Evolutionary conservation across 2,113 vertebrate species (phyloP).

Genomic region (Gasterosteus aculeatus): DNA sequence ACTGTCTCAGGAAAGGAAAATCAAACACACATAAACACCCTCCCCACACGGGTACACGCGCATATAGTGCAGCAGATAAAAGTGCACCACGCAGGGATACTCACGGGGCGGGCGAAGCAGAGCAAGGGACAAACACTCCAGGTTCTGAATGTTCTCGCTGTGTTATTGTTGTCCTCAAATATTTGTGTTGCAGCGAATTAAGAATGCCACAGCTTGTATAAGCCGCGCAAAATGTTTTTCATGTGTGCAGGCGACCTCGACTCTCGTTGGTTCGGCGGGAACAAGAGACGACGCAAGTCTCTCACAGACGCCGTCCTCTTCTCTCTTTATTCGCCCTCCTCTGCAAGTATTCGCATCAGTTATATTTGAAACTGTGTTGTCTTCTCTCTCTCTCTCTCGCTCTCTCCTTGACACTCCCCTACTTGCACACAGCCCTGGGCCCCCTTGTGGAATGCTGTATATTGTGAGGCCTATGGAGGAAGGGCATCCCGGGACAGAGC

Average conservation of each 20-base stretch:
- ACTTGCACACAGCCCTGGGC: constrained; percentile 63
- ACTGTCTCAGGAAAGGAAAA: constrained; percentile 60
- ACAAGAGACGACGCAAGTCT: constrained; percentile 17
- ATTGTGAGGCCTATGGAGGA: constrained; percentile 76
- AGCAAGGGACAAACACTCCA: background rate
- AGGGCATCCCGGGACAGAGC: constrained; percentile 81
- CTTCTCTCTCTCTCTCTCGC: constrained; percentile 23
- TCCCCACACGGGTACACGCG: constrained; percentile 42
- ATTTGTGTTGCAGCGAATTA: background rate
- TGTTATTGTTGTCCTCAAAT: background rate
- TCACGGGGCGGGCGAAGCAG: constrained; percentile 15
- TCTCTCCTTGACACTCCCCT: constrained; percentile 70
- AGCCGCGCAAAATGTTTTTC: background rate
- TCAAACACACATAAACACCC: constrained; percentile 63
- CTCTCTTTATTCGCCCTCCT: constrained; percentile 14
- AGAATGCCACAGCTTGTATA: background rate
- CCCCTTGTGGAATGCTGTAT: constrained; percentile 81
- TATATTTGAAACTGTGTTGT: constrained; percentile 46
- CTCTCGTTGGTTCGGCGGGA: constrained; percentile 16
- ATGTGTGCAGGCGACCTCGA: constrained; percentile 3
- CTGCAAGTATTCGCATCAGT: constrained; percentile 44
- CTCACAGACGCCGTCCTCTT: constrained; percentile 18
- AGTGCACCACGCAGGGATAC: constrained; percentile 21
- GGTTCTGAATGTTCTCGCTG: constrained; percentile 17
- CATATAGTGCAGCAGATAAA: constrained; percentile 36